These are phyloP conservation scores for Macheiramphus alcinus DNA, from an alignment of 2,113 vertebrate genomes.

Conservation along the genomic window DNA sequence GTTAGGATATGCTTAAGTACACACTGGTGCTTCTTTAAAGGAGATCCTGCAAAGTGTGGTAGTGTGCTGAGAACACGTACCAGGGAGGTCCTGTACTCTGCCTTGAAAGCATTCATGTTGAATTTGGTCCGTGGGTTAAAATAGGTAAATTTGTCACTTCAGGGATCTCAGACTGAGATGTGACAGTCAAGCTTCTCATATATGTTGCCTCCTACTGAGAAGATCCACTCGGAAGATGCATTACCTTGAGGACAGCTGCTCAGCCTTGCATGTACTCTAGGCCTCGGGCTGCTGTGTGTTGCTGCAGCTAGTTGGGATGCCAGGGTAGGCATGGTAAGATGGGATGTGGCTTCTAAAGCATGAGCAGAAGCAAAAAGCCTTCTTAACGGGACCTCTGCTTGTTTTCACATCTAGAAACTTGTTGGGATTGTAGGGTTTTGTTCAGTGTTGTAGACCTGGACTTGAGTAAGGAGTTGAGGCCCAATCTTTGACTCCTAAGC, in stretches of 20 bases:
- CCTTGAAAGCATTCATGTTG: neutral
- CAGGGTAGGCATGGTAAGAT: neutral
- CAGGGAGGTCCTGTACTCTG: accelerated
- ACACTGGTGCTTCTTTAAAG: neutral
- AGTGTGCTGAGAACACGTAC: neutral
- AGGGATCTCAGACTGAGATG: neutral
- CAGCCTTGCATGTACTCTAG: accelerated
- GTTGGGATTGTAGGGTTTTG: neutral
- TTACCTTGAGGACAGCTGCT: neutral
- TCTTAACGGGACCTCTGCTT: too few species aligned
- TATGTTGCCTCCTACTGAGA: neutral
- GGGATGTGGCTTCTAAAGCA: neutral
- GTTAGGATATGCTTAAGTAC: neutral
- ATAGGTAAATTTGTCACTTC: neutral
- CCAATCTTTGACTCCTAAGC: neutral
- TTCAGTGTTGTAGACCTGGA: neutral
- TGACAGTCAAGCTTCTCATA: accelerated
- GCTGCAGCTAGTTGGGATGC: neutral
- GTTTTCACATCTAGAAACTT: neutral
- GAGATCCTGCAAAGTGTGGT: neutral
- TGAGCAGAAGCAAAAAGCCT: neutral
- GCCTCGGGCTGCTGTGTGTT: too few species aligned
- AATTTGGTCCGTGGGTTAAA: neutral
- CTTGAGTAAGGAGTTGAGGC: neutral
- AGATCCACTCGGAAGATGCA: accelerated